Evolutionary conservation across 1,140 invertebrate genomes (phyloP), one percentile per base, ranked within the genome.

Genomic region (Eciton burchellii): DNA sequence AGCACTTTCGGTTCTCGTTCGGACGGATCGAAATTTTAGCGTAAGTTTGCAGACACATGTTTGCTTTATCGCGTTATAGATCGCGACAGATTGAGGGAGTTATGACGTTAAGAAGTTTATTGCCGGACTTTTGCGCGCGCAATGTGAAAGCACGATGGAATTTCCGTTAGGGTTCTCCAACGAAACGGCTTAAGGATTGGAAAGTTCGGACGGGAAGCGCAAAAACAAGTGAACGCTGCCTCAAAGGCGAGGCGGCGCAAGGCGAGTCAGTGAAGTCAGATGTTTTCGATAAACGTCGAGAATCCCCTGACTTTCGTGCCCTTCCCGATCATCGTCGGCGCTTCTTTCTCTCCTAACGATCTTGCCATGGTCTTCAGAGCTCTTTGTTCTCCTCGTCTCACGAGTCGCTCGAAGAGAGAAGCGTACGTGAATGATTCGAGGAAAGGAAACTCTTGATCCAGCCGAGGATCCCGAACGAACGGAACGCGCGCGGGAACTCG

Each of bases 361-460:
- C 35, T 35, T 35, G 35, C 35, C 2, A 35, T 6, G 6, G 35
- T 35, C 2, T 35, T 35, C 35, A 35, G 35, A 35, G 35, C 35
- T 3, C 6, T 35, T 35, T 6, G 35, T 6, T 35, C 35, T 6
- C 35, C 6, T n/a, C n/a, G n/a, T n/a, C n/a, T n/a, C n/a, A n/a
- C n/a, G n/a, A 35, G 6, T 6, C 35, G 35, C 2, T 35, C 35
- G 2, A 35, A 35, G 35, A 35, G 35, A 35, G 6, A 8, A 49
- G 14, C 1, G 0, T 0, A 56, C 24, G 6, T 21, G 35, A 21
- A 26, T 12, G 54, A 63, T 65, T 24, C 9, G 56, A 43, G 24
- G 29, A n/a, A 47, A 47, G 49, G n/a, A n/a, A n/a, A 77, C 26
- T 76, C 47, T 9, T 72, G 26, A 68, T 84, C 79, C 54, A 35